A percentile compares a stretch with the other conserved stretches of the same genome.
phyloP scores from a whole-genome alignment of 1,140 invertebrate genomes.

The Drosophila persimilis region DNA sequence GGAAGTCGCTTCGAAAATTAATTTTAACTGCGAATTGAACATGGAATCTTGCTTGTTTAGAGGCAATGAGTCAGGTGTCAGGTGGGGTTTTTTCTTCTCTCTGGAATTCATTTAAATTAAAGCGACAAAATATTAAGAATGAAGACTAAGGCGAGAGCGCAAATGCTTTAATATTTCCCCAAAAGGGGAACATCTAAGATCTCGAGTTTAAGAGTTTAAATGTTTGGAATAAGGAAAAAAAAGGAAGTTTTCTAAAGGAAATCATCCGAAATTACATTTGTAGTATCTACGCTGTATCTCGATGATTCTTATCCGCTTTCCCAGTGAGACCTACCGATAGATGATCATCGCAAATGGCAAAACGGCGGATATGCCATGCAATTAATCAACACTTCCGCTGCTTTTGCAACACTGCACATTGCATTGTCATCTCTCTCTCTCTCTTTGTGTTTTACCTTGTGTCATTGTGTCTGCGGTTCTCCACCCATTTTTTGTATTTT shows the following conservation, averaged over 20 bases:
- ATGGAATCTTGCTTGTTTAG: no score
- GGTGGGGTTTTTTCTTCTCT: conserved; percentile 13
- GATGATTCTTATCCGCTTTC: no score
- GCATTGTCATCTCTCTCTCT: conserved; percentile 27
- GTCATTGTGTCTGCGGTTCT: conserved; percentile 29
- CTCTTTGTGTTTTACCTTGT: conserved; percentile 26
- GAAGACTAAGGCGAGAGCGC: no score
- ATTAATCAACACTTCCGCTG: conserved; percentile 54
- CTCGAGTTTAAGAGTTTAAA: no score
- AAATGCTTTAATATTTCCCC: no score
- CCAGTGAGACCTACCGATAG: background rate
- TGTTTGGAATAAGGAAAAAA: no score
- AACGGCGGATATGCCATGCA: conserved; percentile 43
- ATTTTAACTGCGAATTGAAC: conserved; percentile 49
- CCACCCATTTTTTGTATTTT: background rate
- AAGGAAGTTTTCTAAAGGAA: no score
- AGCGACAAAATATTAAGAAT: conserved; percentile 3
- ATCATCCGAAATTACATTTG: no score
- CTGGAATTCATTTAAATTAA: conserved; percentile 19
- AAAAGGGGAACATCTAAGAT: no score
- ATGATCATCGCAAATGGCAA: conserved; percentile 30
- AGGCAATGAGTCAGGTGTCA: conserved; percentile 48
- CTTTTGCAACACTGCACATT: conserved; percentile 54
- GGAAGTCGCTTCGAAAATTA: conserved; percentile 30
- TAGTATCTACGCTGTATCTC: no score